Base-by-base conservation (phyloP, 2,797 vertebrate genomes). In the Centropyge bicolor region DNA sequence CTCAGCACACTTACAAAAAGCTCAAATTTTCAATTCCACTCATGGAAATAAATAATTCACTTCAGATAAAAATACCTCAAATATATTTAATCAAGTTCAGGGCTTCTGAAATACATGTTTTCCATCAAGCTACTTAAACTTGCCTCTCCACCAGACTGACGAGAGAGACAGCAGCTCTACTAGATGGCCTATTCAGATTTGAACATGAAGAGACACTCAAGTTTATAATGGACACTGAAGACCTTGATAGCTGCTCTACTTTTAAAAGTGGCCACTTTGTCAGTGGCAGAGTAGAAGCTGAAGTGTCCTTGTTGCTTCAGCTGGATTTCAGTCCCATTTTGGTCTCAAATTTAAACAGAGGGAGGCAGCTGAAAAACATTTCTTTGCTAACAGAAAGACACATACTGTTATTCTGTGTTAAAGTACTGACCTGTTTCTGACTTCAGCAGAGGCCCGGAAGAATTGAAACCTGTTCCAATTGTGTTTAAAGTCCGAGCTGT, bases 361-460 rank as follows among this genome's bases (percentile, higher is more conserved):
- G 36, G 38, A 27, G 27, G 56, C 2, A 62, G 41, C 35, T 49
- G n/a, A 35, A 72, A 45, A 17, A 31, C 6, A 4, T 20, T 0
- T 2, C 1, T 24, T n/a, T 56, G 46, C 17, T 45, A 48, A 74
- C 22, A 70, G 14, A 35, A 16, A 4, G 8, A 20, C 12, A 45
- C 3, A 57, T 5, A 4, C 7, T 5, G 24, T 51, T 27, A 31
- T 24, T 46, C 38, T 60, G 8, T 48, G 12, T 16, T 6, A 68
- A 76, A 76, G 20, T 1, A 62, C 89, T 93, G 76, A 95, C 95
- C 77, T 20, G 80, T n/a, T 24, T 46, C 36, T 45, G 62, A 78
- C 60, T 57, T 73, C 0, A 78, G 74, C 1, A 97, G 55, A 20
- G 97, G 95, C 52, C 95, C 94, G 64, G 75, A 89, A 0, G 94